Evolutionary conservation across 2,797 vertebrate genomes (phyloP).

Genomic region (Molossus alvarezi): DNA sequence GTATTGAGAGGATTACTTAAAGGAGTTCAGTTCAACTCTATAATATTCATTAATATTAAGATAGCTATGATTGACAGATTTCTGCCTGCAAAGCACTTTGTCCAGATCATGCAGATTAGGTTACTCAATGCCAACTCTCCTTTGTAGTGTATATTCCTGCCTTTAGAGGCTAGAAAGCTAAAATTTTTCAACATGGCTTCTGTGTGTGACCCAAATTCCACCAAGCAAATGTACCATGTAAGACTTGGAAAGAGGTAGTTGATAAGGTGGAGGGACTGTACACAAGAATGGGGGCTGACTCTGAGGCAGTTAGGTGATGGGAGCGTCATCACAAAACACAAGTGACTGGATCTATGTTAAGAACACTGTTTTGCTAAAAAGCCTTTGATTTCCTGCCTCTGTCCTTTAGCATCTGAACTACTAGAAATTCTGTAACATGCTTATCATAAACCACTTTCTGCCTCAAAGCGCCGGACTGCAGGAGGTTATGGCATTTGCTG

Average conservation of each 20-base stretch:
- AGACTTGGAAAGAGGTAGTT: neutral
- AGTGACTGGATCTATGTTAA: neutral
- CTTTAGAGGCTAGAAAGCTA: neutral
- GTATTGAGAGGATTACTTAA: neutral
- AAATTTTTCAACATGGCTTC: neutral
- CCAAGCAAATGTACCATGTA: neutral
- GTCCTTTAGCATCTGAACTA: neutral
- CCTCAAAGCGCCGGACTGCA: neutral
- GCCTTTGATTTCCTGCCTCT: neutral
- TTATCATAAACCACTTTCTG: slow-evolving; percentile 15
- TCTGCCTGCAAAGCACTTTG: neutral
- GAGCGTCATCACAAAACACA: neutral
- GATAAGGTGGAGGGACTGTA: accelerated
- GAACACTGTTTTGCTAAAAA: neutral
- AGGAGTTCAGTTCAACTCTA: neutral
- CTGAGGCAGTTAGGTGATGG: neutral
- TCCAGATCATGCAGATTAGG: neutral
- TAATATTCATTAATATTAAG: slow-evolving; percentile 41
- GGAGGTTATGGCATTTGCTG: neutral
- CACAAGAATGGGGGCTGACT: neutral
- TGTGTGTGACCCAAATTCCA: neutral
- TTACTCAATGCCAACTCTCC: neutral
- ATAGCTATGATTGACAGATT: neutral
- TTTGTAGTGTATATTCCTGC: neutral
- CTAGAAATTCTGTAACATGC: neutral